Evolutionary conservation across 2,888 invertebrate species (phyloP), one percentile per base, ranked within the genome.

Genomic region (Zaprionus lineosus): DNA sequence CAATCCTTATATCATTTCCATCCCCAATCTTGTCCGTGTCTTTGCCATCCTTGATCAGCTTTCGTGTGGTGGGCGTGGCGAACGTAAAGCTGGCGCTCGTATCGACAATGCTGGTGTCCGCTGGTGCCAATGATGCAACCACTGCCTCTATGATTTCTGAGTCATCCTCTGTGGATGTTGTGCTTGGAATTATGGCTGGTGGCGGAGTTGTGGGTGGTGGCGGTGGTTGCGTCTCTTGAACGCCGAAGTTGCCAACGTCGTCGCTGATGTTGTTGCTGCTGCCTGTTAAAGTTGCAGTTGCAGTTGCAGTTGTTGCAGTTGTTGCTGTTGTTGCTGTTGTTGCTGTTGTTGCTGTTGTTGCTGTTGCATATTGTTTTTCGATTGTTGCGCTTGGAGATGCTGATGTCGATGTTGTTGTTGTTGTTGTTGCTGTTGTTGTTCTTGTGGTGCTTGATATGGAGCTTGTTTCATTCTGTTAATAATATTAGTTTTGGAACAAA

Each of bases 391-490:
- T 59, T 66, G 85, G n/a, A n/a, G n/a, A n/a, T 24, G 9, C 34
- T 21, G 28, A 7, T 44, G 46, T 21, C 19, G 41, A 40, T 12
- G 53, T 31, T 66, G 57, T 51, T 44, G 61, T 53, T 46, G 72
- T 56, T 28, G 66, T 59, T 61, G 68, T 15, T 63, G 63, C 21
- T 57, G 69, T 50, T 48, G 65, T 62, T 89, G 55, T 28, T 55
- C 69, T 55, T 33, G 62, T 63, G 55, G 66, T 66, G 60, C 70
- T 59, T 67, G 85, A 37, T 53, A 76, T 74, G 75, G 71, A 65
- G 82, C 86, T 74, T 84, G 86, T 86, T 76, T 88, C 88, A 79
- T 84, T 88, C 89, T 89, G 89, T 88, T 89, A 88, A 88, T 88
- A 86, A 87, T 87, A 87, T 87, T 84, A 84, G 87, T 86, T 87